These are phyloP conservation scores for Cynopterus brachyotis DNA, from an alignment of 2,113 vertebrate species.

Conservation along the genomic window DNA sequence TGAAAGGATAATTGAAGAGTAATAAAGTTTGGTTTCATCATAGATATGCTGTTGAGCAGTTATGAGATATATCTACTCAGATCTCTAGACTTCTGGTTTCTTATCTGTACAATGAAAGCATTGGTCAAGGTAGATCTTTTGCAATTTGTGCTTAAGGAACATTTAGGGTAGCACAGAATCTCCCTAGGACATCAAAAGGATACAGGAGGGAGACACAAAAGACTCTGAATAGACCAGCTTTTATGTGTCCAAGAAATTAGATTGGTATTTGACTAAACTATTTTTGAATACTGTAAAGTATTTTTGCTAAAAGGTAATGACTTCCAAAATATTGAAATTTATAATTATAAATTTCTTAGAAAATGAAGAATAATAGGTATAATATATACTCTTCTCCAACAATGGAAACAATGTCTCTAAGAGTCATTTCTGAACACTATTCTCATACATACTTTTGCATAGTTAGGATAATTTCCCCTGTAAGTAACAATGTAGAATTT, in stretches of 20 bases:
- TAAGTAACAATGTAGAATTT: neutral
- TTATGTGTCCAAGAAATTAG: neutral
- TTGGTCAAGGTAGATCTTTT: neutral
- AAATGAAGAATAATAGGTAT: neutral
- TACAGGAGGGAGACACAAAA: neutral
- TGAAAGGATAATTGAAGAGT: neutral
- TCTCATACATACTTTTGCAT: neutral
- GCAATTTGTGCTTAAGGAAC: neutral
- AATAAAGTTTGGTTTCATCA: neutral
- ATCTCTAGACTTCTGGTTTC: neutral
- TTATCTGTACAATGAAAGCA: neutral
- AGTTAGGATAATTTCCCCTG: slow-evolving; percentile 2
- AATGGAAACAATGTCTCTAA: neutral
- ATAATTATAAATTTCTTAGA: neutral
- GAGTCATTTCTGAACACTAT: neutral
- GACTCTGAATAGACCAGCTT: neutral
- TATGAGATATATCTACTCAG: neutral
- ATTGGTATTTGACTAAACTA: neutral
- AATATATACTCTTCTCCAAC: neutral
- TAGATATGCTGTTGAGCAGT: neutral
- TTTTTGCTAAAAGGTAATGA: neutral
- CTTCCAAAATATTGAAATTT: neutral
- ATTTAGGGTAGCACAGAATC: neutral
- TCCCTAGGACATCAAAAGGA: neutral
- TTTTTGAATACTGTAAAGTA: neutral